These are phyloP conservation scores for Nemapogon koenigi DNA, from an alignment of 2,888 invertebrate species.

Conservation along the genomic window DNA sequence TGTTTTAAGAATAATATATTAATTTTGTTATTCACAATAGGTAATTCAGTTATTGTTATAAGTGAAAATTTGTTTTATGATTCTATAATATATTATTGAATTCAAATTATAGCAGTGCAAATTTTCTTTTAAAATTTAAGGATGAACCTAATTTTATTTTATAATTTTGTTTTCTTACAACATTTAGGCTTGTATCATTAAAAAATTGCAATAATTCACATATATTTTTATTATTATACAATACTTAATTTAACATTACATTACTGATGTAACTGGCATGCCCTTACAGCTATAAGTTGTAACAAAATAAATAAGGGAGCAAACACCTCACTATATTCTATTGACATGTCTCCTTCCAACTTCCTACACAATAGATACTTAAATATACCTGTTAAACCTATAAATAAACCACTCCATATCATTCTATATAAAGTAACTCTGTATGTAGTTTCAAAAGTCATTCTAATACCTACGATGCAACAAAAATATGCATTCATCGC, in stretches of 20 bases:
- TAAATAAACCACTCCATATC: slow-evolving; percentile 83
- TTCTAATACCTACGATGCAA: slow-evolving; percentile 92
- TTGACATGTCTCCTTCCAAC: slow-evolving; percentile 77
- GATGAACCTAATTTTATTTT: too few relatives aligned
- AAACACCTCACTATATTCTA: slow-evolving; percentile 92
- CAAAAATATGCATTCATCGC: slow-evolving; percentile 94
- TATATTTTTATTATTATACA: background rate
- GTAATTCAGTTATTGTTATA: too few relatives aligned
- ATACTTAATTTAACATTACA: background rate
- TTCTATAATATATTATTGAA: too few relatives aligned
- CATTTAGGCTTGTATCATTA: too few relatives aligned
- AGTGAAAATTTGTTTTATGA: too few relatives aligned
- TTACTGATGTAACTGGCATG: slow-evolving; percentile 82
- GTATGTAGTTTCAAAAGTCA: slow-evolving; percentile 81
- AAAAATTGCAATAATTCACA: background rate
- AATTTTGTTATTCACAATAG: too few relatives aligned
- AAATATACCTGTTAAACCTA: slow-evolving; percentile 86
- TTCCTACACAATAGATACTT: slow-evolving; percentile 91
- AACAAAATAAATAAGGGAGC: slow-evolving; percentile 90
- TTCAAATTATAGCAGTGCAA: too few relatives aligned
- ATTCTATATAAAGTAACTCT: slow-evolving; percentile 81
- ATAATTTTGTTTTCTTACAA: too few relatives aligned
- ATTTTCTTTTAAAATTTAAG: too few relatives aligned
- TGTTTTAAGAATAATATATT: too few relatives aligned
- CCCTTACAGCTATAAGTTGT: slow-evolving; percentile 89